Conservation (phyloP, 2,113 vertebrate genomes). For the Podocnemis expansa region DNA sequence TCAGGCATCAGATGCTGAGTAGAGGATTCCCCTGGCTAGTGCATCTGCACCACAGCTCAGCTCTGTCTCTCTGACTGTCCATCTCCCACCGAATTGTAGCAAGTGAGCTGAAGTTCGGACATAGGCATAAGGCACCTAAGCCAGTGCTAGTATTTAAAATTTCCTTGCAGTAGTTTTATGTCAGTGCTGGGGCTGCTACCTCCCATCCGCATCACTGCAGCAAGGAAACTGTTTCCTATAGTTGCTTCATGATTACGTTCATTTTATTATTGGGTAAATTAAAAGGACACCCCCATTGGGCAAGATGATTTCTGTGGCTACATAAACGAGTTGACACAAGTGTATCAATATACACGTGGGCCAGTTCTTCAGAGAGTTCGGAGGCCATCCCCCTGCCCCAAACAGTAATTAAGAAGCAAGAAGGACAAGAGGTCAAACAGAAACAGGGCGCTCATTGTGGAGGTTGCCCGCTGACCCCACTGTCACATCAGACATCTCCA, state of each 20-base stretch:
- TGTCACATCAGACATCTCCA: constrained; percentile 77
- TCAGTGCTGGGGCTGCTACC: neutral
- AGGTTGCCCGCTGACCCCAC: constrained; percentile 68
- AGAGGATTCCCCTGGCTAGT: rapidly evolving
- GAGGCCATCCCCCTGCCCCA: constrained; percentile 26
- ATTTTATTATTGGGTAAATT: constrained; percentile 14
- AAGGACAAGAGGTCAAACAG: constrained; percentile 68
- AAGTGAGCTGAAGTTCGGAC: neutral
- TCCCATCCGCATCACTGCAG: neutral
- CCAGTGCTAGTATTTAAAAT: neutral
- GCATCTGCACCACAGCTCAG: neutral
- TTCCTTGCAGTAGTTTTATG: neutral
- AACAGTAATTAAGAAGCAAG: constrained; percentile 61
- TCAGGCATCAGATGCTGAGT: neutral
- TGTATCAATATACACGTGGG: constrained; percentile 52
- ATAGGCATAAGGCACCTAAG: neutral
- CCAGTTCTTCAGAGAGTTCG: constrained; percentile 41
- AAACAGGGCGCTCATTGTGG: constrained; percentile 77
- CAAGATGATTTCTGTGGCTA: constrained; percentile 55
- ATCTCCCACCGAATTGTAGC: neutral
- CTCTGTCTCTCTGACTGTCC: neutral
- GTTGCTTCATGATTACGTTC: constrained; percentile 17
- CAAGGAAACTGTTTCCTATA: neutral
- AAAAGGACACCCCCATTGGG: constrained; percentile 40
- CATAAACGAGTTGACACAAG: constrained; percentile 67